phyloP scores from a whole-genome alignment of 2,113 vertebrate species.

The Gila orcuttii region DNA sequence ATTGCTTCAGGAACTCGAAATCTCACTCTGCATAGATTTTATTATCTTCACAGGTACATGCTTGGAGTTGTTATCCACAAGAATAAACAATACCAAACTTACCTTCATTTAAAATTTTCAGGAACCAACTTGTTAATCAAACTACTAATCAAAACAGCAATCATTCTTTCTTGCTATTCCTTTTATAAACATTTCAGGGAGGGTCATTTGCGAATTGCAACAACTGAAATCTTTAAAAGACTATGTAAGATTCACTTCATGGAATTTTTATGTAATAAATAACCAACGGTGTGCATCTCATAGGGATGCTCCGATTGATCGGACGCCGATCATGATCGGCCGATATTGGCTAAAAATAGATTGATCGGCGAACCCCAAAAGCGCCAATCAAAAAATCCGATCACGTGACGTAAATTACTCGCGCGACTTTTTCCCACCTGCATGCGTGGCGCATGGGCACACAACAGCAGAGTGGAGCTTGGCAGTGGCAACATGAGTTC shows the following conservation, averaged over 20 bases:
- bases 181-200: background rate
- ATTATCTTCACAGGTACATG: background rate
- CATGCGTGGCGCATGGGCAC: too few relatives aligned
- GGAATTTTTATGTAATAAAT: background rate
- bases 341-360: too few relatives aligned
- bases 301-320: too few relatives aligned
- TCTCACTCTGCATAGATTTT: background rate
- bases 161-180: background rate
- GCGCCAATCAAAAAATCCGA: too few relatives aligned
- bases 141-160: background rate
- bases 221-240: too few relatives aligned
- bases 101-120: background rate
- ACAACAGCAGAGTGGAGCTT: too few relatives aligned
- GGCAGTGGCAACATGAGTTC: too few relatives aligned
- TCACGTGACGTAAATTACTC: too few relatives aligned
- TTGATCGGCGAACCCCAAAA: too few relatives aligned
- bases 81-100: background rate
- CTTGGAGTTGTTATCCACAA: background rate
- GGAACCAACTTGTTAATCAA: background rate
- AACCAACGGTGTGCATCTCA: background rate
- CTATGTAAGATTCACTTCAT: background rate
- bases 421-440: too few relatives aligned
- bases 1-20: background rate
- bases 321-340: too few relatives aligned
- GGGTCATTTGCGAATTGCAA: background rate